phyloP scores from a whole-genome alignment of 1,140 invertebrate genomes.

The Aphaenogaster rudis region DNA sequence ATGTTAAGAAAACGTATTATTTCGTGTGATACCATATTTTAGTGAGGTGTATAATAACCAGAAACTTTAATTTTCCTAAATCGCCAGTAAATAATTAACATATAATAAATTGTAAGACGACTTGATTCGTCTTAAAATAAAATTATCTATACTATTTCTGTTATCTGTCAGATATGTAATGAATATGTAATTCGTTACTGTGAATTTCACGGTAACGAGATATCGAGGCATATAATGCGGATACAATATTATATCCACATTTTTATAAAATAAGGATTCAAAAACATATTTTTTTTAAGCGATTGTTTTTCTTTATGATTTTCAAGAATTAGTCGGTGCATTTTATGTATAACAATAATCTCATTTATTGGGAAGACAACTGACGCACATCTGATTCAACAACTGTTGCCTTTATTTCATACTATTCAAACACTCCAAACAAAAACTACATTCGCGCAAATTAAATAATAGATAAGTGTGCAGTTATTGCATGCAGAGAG shows the following conservation, averaged over 20 bases:
- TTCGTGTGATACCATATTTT: no score
- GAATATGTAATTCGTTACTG: not conserved
- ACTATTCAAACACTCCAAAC: not conserved
- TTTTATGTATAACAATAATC: not conserved
- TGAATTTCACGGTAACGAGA: not conserved
- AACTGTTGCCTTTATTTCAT: constrained; percentile 19
- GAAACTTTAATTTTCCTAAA: no score
- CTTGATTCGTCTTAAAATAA: no score
- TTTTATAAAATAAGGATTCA: not conserved
- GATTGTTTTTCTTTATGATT: not conserved
- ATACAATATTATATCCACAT: not conserved
- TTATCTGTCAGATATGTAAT: not conserved
- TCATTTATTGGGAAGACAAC: not conserved
- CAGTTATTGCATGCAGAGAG: not conserved
- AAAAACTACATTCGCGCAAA: constrained; percentile 7
- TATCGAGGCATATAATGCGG: not conserved
- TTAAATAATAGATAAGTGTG: constrained; percentile 19
- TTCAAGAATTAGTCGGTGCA: not conserved
- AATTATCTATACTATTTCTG: not conserved
- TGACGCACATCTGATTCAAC: not conserved
- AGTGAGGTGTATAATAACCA: no score
- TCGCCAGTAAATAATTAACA: no score
- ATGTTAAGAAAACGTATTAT: no score
- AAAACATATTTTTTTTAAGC: not conserved
- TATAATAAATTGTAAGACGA: no score